Evolutionary conservation across 2,888 invertebrate species (phyloP).

Genomic region (Melanostoma mellinum): DNA sequence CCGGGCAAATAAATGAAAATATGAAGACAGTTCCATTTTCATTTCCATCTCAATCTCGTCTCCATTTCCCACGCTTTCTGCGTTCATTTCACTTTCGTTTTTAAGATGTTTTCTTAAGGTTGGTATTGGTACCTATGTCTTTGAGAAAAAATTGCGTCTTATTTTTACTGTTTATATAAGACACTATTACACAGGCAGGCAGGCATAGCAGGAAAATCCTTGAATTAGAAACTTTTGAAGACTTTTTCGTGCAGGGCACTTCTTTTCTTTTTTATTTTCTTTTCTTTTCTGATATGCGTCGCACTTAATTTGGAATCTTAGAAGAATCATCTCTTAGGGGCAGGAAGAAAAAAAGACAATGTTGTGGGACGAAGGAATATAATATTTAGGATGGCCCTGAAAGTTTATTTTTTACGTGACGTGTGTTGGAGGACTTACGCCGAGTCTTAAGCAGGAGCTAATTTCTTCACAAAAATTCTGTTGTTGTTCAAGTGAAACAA

Average conservation of each 20-base stretch:
- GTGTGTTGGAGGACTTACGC: conserved; percentile 22
- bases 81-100: conserved; percentile 23
- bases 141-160: conserved; percentile 42
- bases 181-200: conserved; percentile 30
- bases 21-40: background rate
- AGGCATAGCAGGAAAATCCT: conserved; percentile 1
- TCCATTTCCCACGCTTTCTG: conserved; percentile 12
- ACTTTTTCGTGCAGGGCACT: conserved; percentile 19
- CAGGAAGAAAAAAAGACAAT: background rate
- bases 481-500: conserved; percentile 34
- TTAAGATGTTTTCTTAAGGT: conserved; percentile 36
- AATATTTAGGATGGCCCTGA: conserved; percentile 35
- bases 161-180: conserved; percentile 44
- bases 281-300: conserved; percentile 47
- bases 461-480: conserved; percentile 23
- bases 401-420: conserved; percentile 45
- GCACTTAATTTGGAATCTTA: conserved; percentile 37
- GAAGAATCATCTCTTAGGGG: background rate
- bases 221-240: conserved; percentile 30
- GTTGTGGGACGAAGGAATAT: background rate
- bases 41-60: background rate
- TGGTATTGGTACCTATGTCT: conserved; percentile 11
- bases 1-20: conserved; percentile 58
- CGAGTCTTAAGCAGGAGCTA: conserved; percentile 24
- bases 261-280: background rate